Conservation (phyloP, 1,140 invertebrate genomes). For the Hypothenemus hampei region DNA sequence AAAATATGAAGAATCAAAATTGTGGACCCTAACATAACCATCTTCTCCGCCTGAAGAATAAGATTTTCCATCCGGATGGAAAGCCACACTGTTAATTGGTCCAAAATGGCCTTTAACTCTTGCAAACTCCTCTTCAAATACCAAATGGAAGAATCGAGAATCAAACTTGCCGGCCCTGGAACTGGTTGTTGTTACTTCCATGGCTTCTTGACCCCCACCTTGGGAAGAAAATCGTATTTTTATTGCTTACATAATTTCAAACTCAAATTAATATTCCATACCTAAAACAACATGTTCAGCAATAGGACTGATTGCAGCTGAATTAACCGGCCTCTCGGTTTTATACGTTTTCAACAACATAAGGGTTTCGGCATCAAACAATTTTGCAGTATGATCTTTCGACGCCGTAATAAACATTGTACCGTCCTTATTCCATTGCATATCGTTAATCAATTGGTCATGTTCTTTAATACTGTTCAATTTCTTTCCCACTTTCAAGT, state of each 20-base stretch:
- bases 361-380: slow-evolving; percentile 85
- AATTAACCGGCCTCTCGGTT: slow-evolving; percentile 94
- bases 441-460: slow-evolving; percentile 85
- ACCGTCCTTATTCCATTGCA: slow-evolving; percentile 89
- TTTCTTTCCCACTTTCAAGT: slow-evolving; percentile 82
- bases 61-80: slow-evolving; percentile 96
- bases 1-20: slow-evolving; percentile 94
- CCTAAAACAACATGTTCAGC: slow-evolving; percentile 85
- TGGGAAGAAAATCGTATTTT: neutral
- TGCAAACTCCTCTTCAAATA: slow-evolving; percentile 99
- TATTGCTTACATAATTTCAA: neutral
- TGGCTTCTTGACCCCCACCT: slow-evolving; percentile 97
- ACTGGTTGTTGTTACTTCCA: slow-evolving; percentile 97
- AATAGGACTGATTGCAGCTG: slow-evolving; percentile 91
- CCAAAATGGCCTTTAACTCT: slow-evolving; percentile 99
- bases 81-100: slow-evolving; percentile 97
- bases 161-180: slow-evolving; percentile 96
- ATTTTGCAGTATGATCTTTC: slow-evolving; percentile 88
- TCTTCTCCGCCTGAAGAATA: slow-evolving; percentile 98
- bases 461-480: slow-evolving; percentile 75
- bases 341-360: slow-evolving; percentile 90
- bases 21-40: slow-evolving; percentile 94
- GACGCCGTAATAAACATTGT: slow-evolving; percentile 96
- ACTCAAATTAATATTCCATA: neutral
- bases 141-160: slow-evolving; percentile 94